phyloP scores from a whole-genome alignment of 2,113 vertebrate genomes.

The Poeciliopsis turrubarensis region DNA sequence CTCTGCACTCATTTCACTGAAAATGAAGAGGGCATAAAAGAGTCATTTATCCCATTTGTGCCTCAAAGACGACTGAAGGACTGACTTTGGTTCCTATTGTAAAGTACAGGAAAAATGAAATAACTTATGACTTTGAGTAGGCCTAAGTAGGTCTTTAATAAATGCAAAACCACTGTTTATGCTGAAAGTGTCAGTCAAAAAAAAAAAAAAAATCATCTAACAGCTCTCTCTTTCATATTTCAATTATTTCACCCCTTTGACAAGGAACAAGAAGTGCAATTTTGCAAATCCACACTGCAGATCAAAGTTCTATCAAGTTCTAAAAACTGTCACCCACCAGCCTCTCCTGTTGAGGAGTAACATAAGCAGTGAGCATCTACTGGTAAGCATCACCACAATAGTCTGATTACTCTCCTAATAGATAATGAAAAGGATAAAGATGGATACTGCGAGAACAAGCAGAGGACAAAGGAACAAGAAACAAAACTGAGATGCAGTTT shows the following conservation, averaged over 20 bases:
- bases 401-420: constrained; percentile 72
- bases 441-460: constrained; percentile 37
- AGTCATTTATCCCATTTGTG: constrained; percentile 47
- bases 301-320: constrained; percentile 75
- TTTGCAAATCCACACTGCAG: constrained; percentile 70
- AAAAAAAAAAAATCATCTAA: constrained; percentile 19
- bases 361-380: constrained; percentile 52
- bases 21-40: constrained; percentile 45
- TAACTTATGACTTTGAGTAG: not conserved
- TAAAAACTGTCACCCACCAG: constrained; percentile 74
- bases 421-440: constrained; percentile 51
- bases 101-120: not conserved
- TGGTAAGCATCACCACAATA: constrained; percentile 49
- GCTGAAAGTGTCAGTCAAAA: not conserved
- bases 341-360: constrained; percentile 58
- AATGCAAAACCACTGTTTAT: constrained; percentile 13
- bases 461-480: constrained; percentile 17
- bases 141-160: not conserved
- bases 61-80: constrained; percentile 11
- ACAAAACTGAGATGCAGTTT: constrained; percentile 37
- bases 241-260: constrained; percentile 35
- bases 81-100: not conserved
- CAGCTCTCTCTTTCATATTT: constrained; percentile 39
- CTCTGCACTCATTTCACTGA: constrained; percentile 50
- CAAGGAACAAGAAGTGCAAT: constrained; percentile 60